Evolutionary conservation across 2,797 vertebrate genomes (phyloP).

Genomic region (Intellagama lesueurii): DNA sequence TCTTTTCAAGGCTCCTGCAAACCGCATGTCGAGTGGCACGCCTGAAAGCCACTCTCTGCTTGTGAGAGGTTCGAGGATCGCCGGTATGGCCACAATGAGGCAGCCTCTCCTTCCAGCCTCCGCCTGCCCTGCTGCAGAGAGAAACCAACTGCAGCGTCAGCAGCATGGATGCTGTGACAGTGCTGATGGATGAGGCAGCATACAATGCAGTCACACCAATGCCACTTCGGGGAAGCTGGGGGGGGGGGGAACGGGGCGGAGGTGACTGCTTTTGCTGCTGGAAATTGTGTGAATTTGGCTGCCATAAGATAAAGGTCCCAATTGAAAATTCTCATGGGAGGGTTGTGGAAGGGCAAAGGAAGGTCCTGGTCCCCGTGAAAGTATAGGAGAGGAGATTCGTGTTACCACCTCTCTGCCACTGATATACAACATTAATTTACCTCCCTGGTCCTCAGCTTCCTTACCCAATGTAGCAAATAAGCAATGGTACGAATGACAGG

Average conservation of each 20-base stretch:
- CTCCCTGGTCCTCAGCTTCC: not conserved
- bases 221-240: not conserved
- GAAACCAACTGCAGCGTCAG: constrained; percentile 22
- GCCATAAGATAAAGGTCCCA: not conserved
- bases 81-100: not conserved
- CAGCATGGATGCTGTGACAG: constrained; percentile 14
- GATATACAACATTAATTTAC: not conserved
- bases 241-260: not conserved
- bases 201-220: not conserved
- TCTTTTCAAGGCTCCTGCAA: not conserved
- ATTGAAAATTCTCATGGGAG: not conserved
- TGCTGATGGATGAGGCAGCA: constrained; percentile 31
- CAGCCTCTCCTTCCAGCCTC: not conserved
- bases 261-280: not conserved
- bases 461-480: not conserved
- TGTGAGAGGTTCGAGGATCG: constrained; percentile 1
- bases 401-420: not conserved
- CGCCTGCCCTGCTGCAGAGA: not conserved
- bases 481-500: not conserved
- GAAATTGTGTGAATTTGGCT: not conserved
- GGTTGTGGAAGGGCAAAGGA: no score
- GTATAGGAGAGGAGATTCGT: not conserved
- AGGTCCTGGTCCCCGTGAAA: not conserved
- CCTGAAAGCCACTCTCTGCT: not conserved
- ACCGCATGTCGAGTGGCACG: not conserved